A percentile compares a stretch with the other conserved stretches of the same genome.
Conservation (phyloP, 2,888 invertebrate genomes). For the Platerodrilus igneus region DNA sequence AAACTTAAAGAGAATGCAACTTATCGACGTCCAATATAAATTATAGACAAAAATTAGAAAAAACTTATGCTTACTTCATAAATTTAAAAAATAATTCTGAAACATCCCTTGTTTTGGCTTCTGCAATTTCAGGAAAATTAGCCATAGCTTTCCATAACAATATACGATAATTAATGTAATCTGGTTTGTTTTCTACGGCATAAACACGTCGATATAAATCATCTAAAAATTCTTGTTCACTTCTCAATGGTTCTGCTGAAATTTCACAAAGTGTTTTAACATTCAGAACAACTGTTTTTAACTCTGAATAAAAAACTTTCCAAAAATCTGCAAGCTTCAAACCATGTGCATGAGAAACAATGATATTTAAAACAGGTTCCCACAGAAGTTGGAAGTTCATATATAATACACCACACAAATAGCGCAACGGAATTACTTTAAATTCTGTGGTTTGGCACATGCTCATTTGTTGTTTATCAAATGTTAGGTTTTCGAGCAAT, state of each 20-base stretch:
- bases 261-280: constrained; percentile 40
- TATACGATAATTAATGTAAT: constrained; percentile 70
- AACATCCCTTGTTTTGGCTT: constrained; percentile 75
- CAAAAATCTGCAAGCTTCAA: constrained; percentile 64
- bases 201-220: constrained; percentile 37
- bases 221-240: constrained; percentile 31
- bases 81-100: constrained; percentile 77
- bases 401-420: constrained; percentile 76
- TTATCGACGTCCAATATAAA: neutral
- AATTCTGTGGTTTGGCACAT: constrained; percentile 56
- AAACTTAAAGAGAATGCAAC: too few relatives aligned
- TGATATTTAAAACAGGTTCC: constrained; percentile 74
- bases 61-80: constrained; percentile 53
- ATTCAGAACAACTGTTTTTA: constrained; percentile 53
- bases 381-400: constrained; percentile 86
- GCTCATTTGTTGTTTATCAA: constrained; percentile 53
- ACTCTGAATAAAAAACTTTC: constrained; percentile 60
- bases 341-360: constrained; percentile 68
- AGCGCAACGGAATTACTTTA: constrained; percentile 65
- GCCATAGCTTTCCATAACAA: constrained; percentile 78
- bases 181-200: constrained; percentile 55
- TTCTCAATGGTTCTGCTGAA: constrained; percentile 19
- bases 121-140: constrained; percentile 68
- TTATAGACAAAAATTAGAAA: constrained; percentile 6
- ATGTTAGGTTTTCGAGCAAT: constrained; percentile 67